Percentiles rank a stretch among this genome's conserved stretches.
Evolutionary conservation across 2,888 invertebrate genomes (phyloP).

Genomic region (Drosophila atripex): DNA sequence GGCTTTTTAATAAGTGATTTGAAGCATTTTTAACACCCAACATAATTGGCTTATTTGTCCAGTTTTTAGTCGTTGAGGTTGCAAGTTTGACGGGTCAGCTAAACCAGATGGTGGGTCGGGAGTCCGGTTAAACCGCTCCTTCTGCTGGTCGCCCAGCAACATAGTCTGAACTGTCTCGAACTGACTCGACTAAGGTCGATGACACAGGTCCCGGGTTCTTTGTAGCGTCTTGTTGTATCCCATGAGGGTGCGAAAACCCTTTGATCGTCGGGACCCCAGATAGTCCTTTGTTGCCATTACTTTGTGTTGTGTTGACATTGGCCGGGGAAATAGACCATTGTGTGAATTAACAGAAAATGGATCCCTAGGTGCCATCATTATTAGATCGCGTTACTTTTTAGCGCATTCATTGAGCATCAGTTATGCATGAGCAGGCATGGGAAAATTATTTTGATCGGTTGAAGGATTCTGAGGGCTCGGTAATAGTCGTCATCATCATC

Average conservation of each 20-base stretch:
- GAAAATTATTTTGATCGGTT: constrained; percentile 46
- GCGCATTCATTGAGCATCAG: constrained; percentile 44
- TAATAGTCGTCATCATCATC: constrained; percentile 21
- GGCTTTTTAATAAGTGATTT: background rate
- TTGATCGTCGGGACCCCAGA: constrained; percentile 36
- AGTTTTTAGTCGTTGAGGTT: constrained; percentile 2
- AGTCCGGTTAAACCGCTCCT: constrained; percentile 12
- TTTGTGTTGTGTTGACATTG: constrained; percentile 51
- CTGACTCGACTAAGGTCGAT: constrained; percentile 58
- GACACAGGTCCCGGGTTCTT: constrained; percentile 54
- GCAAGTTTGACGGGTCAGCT: constrained; percentile 46
- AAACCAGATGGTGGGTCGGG: constrained; percentile 54
- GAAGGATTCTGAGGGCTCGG: constrained; percentile 14
- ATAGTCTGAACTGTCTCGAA: constrained; percentile 3
- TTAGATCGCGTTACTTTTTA: constrained; percentile 44
- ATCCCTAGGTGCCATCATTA: constrained; percentile 35
- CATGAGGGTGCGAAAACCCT: constrained; percentile 63
- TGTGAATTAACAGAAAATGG: constrained; percentile 19
- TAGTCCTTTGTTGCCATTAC: constrained; percentile 38
- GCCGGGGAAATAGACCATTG: constrained; percentile 29
- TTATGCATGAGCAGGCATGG: constrained; percentile 70
- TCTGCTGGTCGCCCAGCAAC: constrained; percentile 5
- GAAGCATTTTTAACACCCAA: constrained; percentile 14
- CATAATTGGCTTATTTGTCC: constrained; percentile 51
- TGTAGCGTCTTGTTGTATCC: constrained; percentile 33